Conservation (phyloP, 2,113 vertebrate species). For the Nycticebus coucang region DNA sequence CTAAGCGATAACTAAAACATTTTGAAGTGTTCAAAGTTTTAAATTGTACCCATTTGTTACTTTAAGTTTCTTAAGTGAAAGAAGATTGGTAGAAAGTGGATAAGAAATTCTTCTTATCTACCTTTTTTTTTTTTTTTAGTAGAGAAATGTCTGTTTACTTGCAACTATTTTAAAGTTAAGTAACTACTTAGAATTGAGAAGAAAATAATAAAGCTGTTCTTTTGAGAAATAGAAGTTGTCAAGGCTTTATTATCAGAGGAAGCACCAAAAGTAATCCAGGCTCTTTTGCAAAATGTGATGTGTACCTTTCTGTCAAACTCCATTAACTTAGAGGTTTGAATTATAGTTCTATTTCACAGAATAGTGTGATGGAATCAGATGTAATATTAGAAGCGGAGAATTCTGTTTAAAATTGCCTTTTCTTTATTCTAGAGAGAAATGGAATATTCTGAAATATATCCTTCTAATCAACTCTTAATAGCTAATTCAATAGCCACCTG, state of each 20-base stretch:
- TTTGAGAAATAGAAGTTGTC: slow-evolving; percentile 78
- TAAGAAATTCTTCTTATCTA: slow-evolving; percentile 26
- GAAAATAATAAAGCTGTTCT: slow-evolving; percentile 77
- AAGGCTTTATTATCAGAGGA: slow-evolving; percentile 74
- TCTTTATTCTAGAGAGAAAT: slow-evolving; percentile 67
- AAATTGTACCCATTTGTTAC: slow-evolving; percentile 48
- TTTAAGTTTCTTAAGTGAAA: slow-evolving; percentile 54
- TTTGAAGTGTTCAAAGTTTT: slow-evolving; percentile 51
- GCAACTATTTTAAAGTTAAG: slow-evolving; percentile 69
- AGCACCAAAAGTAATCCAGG: slow-evolving; percentile 72
- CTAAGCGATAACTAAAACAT: slow-evolving; percentile 47
- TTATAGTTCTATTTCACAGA: slow-evolving; percentile 75
- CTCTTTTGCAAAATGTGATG: slow-evolving; percentile 74
- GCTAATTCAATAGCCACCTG: slow-evolving; percentile 65
- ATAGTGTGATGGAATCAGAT: slow-evolving; percentile 69
- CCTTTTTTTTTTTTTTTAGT: not conserved
- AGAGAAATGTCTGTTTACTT: slow-evolving; percentile 51
- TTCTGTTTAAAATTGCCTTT: slow-evolving; percentile 62
- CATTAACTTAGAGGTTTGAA: slow-evolving; percentile 77
- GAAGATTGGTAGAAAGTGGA: slow-evolving; percentile 43
- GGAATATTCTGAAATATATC: slow-evolving; percentile 60
- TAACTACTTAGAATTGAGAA: slow-evolving; percentile 72
- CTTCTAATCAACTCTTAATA: slow-evolving; percentile 74
- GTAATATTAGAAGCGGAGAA: slow-evolving; percentile 64
- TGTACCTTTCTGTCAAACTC: slow-evolving; percentile 76